Evolutionary conservation across 1,140 invertebrate genomes (phyloP).

Genomic region (Dolichoris vasculosae): DNA sequence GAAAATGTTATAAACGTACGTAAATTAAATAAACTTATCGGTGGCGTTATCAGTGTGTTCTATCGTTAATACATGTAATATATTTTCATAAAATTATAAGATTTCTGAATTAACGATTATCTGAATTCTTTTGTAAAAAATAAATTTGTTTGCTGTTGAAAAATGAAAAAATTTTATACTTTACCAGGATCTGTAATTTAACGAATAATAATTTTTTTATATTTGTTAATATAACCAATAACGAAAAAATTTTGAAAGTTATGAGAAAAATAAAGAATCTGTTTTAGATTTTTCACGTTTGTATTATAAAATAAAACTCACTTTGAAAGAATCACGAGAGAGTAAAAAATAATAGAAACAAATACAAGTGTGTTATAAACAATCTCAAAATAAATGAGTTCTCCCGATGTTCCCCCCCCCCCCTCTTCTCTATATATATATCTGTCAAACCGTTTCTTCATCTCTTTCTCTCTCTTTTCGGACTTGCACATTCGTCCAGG

Average conservation of each 20-base stretch:
- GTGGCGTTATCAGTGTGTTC: not conserved
- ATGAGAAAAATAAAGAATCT: not conserved
- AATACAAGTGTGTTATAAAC: no score
- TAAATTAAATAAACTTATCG: conserved; percentile 3
- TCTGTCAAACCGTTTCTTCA: no score
- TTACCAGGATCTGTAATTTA: not conserved
- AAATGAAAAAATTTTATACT: not conserved
- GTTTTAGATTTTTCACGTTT: not conserved
- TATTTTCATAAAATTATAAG: not conserved
- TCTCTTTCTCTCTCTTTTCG: not conserved
- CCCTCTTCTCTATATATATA: no score
- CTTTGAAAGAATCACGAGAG: no score
- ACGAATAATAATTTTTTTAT: no score
- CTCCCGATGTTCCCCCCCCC: no score
- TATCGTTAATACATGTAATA: not conserved
- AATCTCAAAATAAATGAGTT: no score
- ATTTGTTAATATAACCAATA: no score
- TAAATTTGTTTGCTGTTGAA: not conserved
- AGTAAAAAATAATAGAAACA: no score
- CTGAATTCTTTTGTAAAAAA: not conserved
- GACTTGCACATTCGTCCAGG: not conserved
- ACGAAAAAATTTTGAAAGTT: not conserved
- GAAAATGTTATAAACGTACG: not conserved
- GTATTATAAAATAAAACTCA: no score
- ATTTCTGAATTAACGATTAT: no score